Evolutionary conservation across 2,888 invertebrate species (phyloP), one percentile per base, ranked within the genome.

Genomic region (Eristalis arbustorum): DNA sequence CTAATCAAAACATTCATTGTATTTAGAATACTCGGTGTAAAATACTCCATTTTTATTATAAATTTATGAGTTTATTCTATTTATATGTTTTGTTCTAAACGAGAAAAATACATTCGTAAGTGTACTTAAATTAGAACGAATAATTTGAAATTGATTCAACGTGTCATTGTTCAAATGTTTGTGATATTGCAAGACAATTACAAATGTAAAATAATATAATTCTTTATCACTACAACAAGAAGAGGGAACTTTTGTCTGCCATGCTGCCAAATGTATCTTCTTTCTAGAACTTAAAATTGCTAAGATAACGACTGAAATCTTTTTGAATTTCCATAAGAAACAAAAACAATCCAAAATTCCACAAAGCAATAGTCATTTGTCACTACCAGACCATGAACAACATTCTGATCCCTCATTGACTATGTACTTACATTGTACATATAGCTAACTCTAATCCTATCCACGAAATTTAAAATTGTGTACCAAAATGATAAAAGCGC

Each of bases 401-500:
- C 40, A 31, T 31, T 18, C 8, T 18, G 3, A 18, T 18, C 18
- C 49, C 18, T 18, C 18, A 18, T 49, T 49, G 18, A 49, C 49
- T 6, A 49, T 18, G 18, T 5, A 49, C n/a, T n/a, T n/a, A n/a
- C 18, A 25, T 13, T 59, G 1, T 49, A 49, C 3, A 49, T 34
- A n/a, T 14, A 22, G 0, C 61, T 37, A 40, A 49, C 67, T 49
- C 31, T 49, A 49, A 62, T 61, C 13, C 61, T 23, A 31, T 23
- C 10, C 34, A 42, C 22, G 14, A 67, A 67, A 75, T 34, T n/a
- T 42, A 31, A 22, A 59, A 42, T 28, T 25, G 28, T 22, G 22
- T 67, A 67, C 61, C 23, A 8, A 34, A 68, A 49, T 34, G 61
- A 25, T 23, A 75, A 23, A 75, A 67, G 42, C 22, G n/a, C 14